phyloP scores from a whole-genome alignment of 1,140 invertebrate species.

The Zophobas morio region DNA sequence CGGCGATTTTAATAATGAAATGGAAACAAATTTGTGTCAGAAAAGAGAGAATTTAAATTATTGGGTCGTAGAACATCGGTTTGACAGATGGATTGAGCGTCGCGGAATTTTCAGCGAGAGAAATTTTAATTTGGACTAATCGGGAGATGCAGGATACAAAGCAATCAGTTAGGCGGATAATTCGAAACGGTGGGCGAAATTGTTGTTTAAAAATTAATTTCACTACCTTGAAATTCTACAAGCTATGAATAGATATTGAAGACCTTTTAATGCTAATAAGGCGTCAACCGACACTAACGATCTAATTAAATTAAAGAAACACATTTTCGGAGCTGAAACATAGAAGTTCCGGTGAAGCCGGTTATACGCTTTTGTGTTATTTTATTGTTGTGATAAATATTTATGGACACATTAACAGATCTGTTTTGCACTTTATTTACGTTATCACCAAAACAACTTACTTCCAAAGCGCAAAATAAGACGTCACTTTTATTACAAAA shows the following conservation, averaged over 20 bases:
- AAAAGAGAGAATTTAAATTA: neutral
- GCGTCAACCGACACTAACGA: neutral
- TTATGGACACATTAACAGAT: too few relatives aligned
- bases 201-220: neutral
- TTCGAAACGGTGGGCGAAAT: neutral
- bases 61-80: neutral
- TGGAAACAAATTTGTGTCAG: neutral
- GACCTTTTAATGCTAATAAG: neutral
- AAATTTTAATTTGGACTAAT: neutral
- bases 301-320: neutral
- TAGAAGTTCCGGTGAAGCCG: too few relatives aligned
- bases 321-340: neutral
- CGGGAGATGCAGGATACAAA: neutral
- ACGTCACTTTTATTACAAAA: too few relatives aligned
- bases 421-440: too few relatives aligned
- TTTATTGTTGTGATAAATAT: too few relatives aligned
- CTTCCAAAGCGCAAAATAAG: too few relatives aligned
- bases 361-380: too few relatives aligned
- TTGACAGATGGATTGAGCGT: neutral
- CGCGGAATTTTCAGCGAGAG: neutral
- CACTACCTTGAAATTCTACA: neutral
- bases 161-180: neutral
- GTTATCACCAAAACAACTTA: too few relatives aligned
- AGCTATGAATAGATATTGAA: neutral
- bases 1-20: neutral